Evolutionary conservation across 2,113 vertebrate genomes (phyloP).

Genomic region (Leucoraja erinaceus): DNA sequence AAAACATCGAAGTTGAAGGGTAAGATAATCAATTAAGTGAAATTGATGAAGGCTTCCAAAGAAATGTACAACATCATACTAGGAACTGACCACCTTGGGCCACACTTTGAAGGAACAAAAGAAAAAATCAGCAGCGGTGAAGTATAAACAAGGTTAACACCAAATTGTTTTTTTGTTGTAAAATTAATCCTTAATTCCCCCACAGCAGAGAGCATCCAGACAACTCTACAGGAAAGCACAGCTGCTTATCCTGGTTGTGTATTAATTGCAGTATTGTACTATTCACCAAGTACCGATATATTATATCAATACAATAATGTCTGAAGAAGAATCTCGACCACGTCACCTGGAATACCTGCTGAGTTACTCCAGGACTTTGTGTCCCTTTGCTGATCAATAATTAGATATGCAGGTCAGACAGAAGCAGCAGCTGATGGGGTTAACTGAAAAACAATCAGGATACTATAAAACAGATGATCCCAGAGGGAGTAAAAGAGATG

Average conservation of each 20-base stretch:
- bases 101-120: neutral
- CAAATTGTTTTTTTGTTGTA: neutral
- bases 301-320: neutral
- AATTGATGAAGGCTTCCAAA: neutral
- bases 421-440: neutral
- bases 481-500: slow-evolving; percentile 40
- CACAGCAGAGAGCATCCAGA: neutral
- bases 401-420: neutral
- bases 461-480: slow-evolving; percentile 45
- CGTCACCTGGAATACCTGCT: too few relatives aligned
- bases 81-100: neutral
- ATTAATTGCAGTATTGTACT: neutral
- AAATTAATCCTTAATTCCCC: neutral
- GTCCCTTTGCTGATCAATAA: neutral
- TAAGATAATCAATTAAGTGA: neutral
- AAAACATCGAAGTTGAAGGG: neutral
- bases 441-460: neutral
- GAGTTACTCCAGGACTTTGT: too few relatives aligned
- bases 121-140: neutral
- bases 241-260: neutral
- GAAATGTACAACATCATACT: neutral
- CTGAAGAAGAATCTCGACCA: too few relatives aligned
- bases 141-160: neutral
- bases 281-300: neutral
- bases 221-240: neutral